Evolutionary conservation across 2,888 invertebrate genomes (phyloP).

Genomic region (Drosophila peninsularis): DNA sequence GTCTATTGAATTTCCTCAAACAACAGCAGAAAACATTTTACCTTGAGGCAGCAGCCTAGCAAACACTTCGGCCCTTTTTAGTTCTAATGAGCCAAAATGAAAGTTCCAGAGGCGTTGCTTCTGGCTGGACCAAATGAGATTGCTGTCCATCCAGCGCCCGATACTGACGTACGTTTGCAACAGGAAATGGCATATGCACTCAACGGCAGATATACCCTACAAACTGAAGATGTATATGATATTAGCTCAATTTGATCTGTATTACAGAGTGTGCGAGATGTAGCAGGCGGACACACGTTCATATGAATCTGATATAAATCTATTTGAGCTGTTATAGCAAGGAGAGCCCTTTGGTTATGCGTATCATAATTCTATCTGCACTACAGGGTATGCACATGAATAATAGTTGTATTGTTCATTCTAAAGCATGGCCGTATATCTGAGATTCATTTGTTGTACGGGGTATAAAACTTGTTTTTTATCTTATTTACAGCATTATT

Average conservation of each 20-base stretch:
- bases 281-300: no score
- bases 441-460: not conserved
- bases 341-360: no score
- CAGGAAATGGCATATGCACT: not conserved
- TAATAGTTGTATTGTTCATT: no score
- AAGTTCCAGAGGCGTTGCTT: not conserved
- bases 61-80: constrained; percentile 9
- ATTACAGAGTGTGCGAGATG: no score
- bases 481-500: no score
- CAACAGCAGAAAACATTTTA: constrained; percentile 6
- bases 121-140: not conserved
- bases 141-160: not conserved
- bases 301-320: no score
- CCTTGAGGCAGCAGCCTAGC: constrained; percentile 3
- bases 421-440: no score
- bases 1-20: constrained; percentile 49
- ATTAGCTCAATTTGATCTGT: not conserved
- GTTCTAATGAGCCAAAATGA: not conserved
- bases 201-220: not conserved
- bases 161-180: constrained; percentile 16
- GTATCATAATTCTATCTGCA: no score
- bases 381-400: no score
- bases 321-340: no score
- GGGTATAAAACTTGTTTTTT: not conserved
- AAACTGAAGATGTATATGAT: not conserved